Conservation (phyloP, 2,888 invertebrate species). For the Polydrusus cervinus region DNA sequence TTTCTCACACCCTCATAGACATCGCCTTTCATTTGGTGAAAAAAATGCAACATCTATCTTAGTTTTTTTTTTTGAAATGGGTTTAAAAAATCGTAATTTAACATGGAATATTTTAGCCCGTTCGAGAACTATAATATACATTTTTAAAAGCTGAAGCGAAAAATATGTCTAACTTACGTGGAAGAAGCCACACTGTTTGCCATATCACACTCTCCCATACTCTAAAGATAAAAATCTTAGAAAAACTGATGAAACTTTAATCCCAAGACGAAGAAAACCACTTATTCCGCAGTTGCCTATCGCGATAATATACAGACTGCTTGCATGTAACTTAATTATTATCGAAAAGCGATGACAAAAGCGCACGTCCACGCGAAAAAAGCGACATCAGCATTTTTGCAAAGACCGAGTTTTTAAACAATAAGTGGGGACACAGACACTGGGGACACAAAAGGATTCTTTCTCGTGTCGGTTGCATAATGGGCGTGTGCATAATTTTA, state of each 20-base stretch:
- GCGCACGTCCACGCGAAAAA: constrained; percentile 50
- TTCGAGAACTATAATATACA: too few species aligned
- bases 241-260: constrained; percentile 29
- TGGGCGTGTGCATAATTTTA: constrained; percentile 21
- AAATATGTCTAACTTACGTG: constrained; percentile 35
- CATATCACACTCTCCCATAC: background rate
- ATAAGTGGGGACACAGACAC: too few species aligned
- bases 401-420: constrained; percentile 49
- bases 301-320: constrained; percentile 44
- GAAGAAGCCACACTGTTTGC: constrained; percentile 37
- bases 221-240: constrained; percentile 17
- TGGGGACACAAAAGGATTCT: constrained; percentile 37
- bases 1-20: too few species aligned
- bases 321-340: constrained; percentile 46
- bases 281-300: constrained; percentile 42
- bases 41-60: too few species aligned
- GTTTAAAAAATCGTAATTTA: too few species aligned
- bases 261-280: constrained; percentile 12
- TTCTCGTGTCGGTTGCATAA: constrained; percentile 26
- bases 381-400: constrained; percentile 50
- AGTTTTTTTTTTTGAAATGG: too few species aligned
- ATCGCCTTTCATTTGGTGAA: too few species aligned
- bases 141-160: background rate
- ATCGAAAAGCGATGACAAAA: constrained; percentile 55
- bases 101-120: too few species aligned